These are phyloP conservation scores for Nasonia longicornis DNA, from an alignment of 1,140 invertebrate species.

Conservation along the genomic window DNA sequence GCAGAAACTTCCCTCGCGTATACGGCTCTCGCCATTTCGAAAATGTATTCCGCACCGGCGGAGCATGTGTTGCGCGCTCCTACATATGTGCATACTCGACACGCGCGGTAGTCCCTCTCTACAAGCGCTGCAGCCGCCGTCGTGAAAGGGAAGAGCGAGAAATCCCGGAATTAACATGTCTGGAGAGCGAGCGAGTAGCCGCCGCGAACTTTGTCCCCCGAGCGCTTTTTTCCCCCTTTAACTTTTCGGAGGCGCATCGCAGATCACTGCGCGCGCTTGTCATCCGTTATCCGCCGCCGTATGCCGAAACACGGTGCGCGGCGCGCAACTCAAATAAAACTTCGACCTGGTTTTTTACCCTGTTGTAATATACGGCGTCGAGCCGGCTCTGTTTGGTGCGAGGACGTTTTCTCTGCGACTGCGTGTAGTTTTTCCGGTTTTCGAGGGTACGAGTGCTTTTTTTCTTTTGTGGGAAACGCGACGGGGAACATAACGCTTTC, in stretches of 20 bases:
- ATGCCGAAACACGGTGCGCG: neutral
- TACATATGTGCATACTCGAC: slow-evolving; percentile 13
- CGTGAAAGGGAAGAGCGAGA: neutral
- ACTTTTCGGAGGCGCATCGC: neutral
- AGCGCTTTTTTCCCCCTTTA: neutral
- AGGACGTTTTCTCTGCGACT: neutral
- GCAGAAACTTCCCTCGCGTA: neutral
- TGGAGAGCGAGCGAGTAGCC: neutral
- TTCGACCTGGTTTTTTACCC: neutral
- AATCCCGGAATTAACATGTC: slow-evolving; percentile 24
- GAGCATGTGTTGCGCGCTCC: slow-evolving; percentile 22
- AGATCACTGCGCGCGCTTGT: neutral
- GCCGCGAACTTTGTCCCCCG: neutral
- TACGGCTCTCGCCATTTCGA: neutral
- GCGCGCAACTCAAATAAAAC: neutral
- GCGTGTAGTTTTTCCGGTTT: neutral
- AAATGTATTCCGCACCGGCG: neutral
- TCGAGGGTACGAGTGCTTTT: neutral
- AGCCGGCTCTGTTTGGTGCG: too few species aligned
- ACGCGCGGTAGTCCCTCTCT: neutral
- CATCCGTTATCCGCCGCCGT: neutral
- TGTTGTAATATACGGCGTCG: neutral
- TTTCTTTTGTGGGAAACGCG: too few species aligned
- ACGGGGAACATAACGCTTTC: too few species aligned
- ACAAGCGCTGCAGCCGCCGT: neutral